Conservation (phyloP, 2,888 invertebrate genomes). For the Drosophila infuscata region DNA sequence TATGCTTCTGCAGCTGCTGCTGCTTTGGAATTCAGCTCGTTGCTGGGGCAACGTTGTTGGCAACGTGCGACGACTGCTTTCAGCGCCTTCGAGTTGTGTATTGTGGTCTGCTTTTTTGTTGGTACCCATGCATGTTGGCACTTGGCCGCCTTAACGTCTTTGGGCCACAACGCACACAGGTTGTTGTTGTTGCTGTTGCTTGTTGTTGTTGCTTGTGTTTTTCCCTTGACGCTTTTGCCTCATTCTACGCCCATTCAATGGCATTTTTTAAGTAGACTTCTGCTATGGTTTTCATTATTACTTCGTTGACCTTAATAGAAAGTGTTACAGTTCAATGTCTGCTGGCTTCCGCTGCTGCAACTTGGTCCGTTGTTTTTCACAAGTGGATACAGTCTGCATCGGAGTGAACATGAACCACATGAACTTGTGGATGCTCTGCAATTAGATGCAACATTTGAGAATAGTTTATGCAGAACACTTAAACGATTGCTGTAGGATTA, state of each 20-base stretch:
- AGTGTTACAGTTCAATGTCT: conserved; percentile 82
- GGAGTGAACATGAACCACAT: too few relatives aligned
- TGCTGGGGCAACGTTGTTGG: conserved; percentile 20
- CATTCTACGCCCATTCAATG: conserved; percentile 74
- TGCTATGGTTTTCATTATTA: conserved; percentile 37
- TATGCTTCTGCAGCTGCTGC: background rate
- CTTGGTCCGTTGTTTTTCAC: conserved; percentile 12
- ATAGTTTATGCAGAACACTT: background rate
- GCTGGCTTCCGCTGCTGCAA: conserved; percentile 50
- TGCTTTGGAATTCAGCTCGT: conserved; percentile 51
- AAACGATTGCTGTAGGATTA: background rate
- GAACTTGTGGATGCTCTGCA: conserved; percentile 8
- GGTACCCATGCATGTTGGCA: conserved; percentile 73
- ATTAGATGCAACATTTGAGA: background rate
- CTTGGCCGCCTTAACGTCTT: conserved; percentile 70
- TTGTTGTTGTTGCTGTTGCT: conserved; percentile 1
- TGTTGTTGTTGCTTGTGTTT: background rate
- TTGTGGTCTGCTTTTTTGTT: conserved; percentile 43
- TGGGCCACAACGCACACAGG: conserved; percentile 57
- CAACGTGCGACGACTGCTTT: conserved; percentile 37
- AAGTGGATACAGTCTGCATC: background rate
- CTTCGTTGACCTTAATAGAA: conserved; percentile 73
- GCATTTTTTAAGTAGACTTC: conserved; percentile 64
- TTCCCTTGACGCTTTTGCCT: conserved; percentile 43
- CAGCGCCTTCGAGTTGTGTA: conserved; percentile 43